A percentile compares a stretch with the other conserved stretches of the same genome.
Conservation (phyloP, 2,888 invertebrate species). For the Geophilus truncorum region DNA sequence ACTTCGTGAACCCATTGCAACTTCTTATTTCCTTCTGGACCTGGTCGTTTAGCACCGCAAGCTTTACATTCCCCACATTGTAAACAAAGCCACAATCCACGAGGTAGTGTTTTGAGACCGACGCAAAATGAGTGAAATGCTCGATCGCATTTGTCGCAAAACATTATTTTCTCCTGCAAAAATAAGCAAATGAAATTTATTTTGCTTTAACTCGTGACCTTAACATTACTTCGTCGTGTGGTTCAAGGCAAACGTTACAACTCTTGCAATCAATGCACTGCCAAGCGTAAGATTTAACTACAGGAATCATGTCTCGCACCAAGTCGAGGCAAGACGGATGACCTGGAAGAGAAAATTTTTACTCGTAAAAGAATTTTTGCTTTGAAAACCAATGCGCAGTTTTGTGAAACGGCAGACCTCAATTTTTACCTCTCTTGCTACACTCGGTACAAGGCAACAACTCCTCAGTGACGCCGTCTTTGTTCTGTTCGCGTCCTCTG, state of each 20-base stretch:
- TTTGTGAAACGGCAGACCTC: conserved; percentile 7
- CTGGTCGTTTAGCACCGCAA: conserved; percentile 53
- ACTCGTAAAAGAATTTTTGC: neutral
- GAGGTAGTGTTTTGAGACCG: conserved; percentile 70
- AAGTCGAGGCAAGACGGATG: conserved; percentile 86
- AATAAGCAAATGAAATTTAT: no score
- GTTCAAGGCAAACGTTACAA: conserved; percentile 75
- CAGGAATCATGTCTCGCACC: conserved; percentile 71
- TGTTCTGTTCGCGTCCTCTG: conserved; percentile 50
- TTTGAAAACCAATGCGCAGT: neutral
- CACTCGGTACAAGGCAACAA: conserved; percentile 60
- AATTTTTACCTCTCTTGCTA: conserved; percentile 56
- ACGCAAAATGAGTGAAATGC: conserved; percentile 92
- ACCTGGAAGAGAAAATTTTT: conserved; percentile 50
- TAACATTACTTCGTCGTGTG: conserved; percentile 67
- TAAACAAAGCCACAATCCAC: conserved; percentile 84
- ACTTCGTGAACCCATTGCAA: conserved; percentile 55
- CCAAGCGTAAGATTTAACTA: conserved; percentile 83
- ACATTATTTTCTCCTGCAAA: conserved; percentile 73
- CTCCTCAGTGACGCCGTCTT: conserved; percentile 53
- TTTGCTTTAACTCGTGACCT: no score
- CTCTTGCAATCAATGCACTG: conserved; percentile 90
- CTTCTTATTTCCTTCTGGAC: conserved; percentile 44
- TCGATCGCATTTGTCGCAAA: conserved; percentile 89
- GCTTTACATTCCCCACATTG: conserved; percentile 64